Base-by-base conservation (phyloP, 2,888 invertebrate genomes). In the Idaea straminata region DNA sequence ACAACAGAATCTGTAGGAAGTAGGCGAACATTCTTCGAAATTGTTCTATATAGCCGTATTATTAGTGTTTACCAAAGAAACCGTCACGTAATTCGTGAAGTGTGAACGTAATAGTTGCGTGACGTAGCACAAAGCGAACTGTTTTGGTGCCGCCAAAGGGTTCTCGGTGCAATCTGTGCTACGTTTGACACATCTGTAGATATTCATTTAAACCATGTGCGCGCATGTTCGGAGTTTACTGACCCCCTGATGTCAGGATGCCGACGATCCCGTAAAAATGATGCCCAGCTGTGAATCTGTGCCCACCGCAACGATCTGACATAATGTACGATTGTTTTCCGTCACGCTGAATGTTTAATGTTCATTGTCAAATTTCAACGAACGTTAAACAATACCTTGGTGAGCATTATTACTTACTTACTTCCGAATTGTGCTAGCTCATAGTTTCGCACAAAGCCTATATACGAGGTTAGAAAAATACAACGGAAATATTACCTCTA, bases 271-370 rank as follows among this genome's bases (percentile, higher is more conserved):
- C 81, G 84, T 87, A 86, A 83, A 77, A 25, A 76, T 74, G 82
- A 80, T 83, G 80, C 85, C 88, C 87, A 84, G 84, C 76, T 73
- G 86, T 76, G 84, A 79, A 73, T 80, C 80, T 79, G 73, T 79
- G 70, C 75, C 77, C 76, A 76, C 77, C 68, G 67, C 68, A 70
- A 66, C 74, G 75, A 79, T 79, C 75, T 68, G 72, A 78, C 77
- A 77, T 77, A 47, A 76, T 74, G 72, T 74, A 74, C 57, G 68
- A 80, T 81, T 83, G 84, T 82, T 80, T 79, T 83, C 79, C 77
- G 77, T 75, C 77, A 82, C 74, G 79, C 79, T 76, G 72, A 79
- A 74, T 35, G 71, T 73, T 69, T 80, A 73, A 75, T 69, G 72
- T 47, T 47, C 47, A 47, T 47, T 47, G 13, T 10, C 4, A 47